Conservation (phyloP, 2,888 invertebrate genomes). For the Meloe dianella region DNA sequence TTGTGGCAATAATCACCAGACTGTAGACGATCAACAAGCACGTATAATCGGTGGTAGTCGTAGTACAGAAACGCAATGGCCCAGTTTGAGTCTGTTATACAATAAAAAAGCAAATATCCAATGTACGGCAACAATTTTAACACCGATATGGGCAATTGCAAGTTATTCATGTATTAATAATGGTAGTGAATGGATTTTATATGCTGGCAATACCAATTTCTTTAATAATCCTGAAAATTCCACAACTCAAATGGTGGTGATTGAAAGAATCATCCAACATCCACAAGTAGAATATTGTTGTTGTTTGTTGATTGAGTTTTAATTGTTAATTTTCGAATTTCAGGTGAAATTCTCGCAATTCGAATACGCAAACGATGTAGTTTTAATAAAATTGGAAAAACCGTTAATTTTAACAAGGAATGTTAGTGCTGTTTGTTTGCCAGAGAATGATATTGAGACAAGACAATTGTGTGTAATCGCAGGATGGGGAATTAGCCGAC, state of each 20-base stretch:
- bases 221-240: slow-evolving; percentile 51
- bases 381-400: slow-evolving; percentile 62
- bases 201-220: slow-evolving; percentile 55
- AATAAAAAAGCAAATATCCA: slow-evolving; percentile 57
- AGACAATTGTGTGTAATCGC: slow-evolving; percentile 65
- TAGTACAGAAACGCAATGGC: slow-evolving; percentile 63
- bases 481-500: slow-evolving; percentile 65
- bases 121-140: slow-evolving; percentile 62
- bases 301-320: not conserved
- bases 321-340: slow-evolving; percentile 33
- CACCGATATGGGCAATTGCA: slow-evolving; percentile 62
- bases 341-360: slow-evolving; percentile 65
- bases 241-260: slow-evolving; percentile 50
- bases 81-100: slow-evolving; percentile 63
- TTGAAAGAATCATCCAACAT: slow-evolving; percentile 62
- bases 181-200: slow-evolving; percentile 52
- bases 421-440: slow-evolving; percentile 66
- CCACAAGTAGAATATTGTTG: slow-evolving; percentile 59
- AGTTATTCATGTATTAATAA: slow-evolving; percentile 60
- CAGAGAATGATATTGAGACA: slow-evolving; percentile 59
- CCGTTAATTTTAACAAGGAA: slow-evolving; percentile 63
- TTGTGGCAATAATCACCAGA: slow-evolving; percentile 54
- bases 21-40: slow-evolving; percentile 53
- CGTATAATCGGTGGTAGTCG: slow-evolving; percentile 62
- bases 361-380: slow-evolving; percentile 65